phyloP scores from a whole-genome alignment of 2,113 vertebrate species.

The Corydoras maculifer region DNA sequence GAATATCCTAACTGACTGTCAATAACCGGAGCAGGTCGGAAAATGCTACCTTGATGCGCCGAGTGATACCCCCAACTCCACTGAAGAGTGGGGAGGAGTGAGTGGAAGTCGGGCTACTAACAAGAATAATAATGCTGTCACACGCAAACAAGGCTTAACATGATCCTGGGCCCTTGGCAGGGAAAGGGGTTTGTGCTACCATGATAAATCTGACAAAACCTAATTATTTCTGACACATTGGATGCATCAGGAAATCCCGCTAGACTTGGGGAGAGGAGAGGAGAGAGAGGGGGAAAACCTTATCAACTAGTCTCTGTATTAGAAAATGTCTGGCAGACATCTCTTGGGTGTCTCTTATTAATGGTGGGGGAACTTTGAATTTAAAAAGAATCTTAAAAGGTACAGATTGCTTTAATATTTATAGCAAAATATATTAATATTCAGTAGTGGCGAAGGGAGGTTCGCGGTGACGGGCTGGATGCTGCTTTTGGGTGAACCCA shows the following conservation, averaged over 20 bases:
- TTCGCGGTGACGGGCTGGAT: too few relatives aligned
- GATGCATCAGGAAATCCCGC: conserved; percentile 96
- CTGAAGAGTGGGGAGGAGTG: conserved; percentile 10
- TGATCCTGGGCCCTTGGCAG: conserved; percentile 86
- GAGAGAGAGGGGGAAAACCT: conserved; percentile 62
- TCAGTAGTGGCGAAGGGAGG: conserved; percentile 48
- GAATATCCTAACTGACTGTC: conserved; percentile 99
- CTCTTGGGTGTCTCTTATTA: conserved; percentile 89
- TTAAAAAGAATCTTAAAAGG: conserved; percentile 83
- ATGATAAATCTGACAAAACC: conserved; percentile 99
- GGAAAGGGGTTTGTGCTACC: conserved; percentile 92
- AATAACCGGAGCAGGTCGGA: conserved; percentile 70
- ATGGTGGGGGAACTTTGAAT: conserved; percentile 58
- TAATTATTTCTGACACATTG: conserved; percentile 99
- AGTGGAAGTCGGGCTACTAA: conserved; percentile 73
- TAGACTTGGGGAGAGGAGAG: conserved; percentile 67
- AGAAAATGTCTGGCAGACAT: conserved; percentile 87
- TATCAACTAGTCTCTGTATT: conserved; percentile 95
- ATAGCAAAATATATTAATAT: conserved; percentile 95
- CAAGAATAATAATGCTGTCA: conserved; percentile 99
- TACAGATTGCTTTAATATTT: conserved; percentile 99
- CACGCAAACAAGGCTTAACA: conserved; percentile 99
- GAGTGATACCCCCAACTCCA: conserved; percentile 10
- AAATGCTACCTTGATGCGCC: not conserved
- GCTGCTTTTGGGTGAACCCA: too few relatives aligned